A percentile compares a stretch with the other conserved stretches of the same genome.
These are phyloP conservation scores for Neoseiulus cucumeris DNA, from an alignment of 1,140 invertebrate species.

Conservation along the genomic window DNA sequence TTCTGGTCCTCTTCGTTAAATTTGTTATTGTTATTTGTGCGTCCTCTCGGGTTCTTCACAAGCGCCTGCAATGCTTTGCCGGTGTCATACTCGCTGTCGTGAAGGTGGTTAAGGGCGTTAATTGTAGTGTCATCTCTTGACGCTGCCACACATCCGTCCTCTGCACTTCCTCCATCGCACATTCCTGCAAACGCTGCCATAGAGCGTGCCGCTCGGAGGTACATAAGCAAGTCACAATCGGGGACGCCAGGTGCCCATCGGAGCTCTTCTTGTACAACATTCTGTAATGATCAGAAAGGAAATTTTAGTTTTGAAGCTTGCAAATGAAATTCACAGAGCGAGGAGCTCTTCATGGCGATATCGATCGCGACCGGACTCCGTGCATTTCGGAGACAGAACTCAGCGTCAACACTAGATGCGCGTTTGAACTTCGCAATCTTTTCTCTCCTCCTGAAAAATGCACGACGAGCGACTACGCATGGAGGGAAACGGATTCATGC, in stretches of 20 bases:
- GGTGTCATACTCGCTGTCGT: constrained; percentile 84
- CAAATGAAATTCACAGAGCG: too few species aligned
- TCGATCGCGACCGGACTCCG: too few species aligned
- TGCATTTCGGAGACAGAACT: too few species aligned
- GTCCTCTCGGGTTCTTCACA: constrained; percentile 4
- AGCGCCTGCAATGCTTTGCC: constrained; percentile 48
- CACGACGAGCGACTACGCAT: too few species aligned
- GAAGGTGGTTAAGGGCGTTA: constrained; percentile 66
- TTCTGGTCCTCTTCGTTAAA: constrained; percentile 34
- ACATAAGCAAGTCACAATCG: constrained; percentile 90
- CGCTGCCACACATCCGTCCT: constrained; percentile 87
- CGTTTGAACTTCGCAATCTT: too few species aligned
- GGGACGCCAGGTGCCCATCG: constrained; percentile 72
- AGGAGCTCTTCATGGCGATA: too few species aligned
- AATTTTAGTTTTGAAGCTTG: too few species aligned
- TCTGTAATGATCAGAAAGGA: too few species aligned
- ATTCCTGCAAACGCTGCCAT: constrained; percentile 71
- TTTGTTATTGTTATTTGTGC: neutral
- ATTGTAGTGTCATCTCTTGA: constrained; percentile 90
- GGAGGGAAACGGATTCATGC: too few species aligned
- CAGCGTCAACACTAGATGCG: too few species aligned
- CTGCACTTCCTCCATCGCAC: constrained; percentile 90
- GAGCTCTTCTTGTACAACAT: neutral
- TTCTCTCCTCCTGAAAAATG: too few species aligned
- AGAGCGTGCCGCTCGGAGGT: constrained; percentile 77